Base-by-base conservation (phyloP, 2,888 invertebrate species). In the Dendrolimus pini region DNA sequence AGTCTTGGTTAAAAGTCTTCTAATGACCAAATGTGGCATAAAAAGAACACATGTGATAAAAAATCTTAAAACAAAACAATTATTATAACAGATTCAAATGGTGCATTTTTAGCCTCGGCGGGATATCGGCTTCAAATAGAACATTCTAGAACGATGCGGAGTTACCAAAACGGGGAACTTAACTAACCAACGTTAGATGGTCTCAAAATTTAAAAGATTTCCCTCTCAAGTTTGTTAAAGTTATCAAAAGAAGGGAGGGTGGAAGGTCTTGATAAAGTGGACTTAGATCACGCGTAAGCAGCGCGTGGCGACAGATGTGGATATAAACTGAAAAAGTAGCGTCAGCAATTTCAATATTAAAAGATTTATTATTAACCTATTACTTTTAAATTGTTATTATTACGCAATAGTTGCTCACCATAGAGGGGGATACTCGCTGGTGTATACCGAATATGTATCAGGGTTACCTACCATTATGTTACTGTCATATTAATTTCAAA, bases 281-380 rank as follows among this genome's bases (percentile, higher is more conserved):
- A 68, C 61, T 60, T 60, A 61, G 62, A 66, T 63, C 62, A 72
- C 65, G 70, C 77, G 79, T 77, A 79, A 80, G 78, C 83, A 77
- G 75, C 78, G 75, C 78, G 82, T 77, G 87, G 83, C 80, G 88
- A 89, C 89, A 87, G 86, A 89, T 87, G 88, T 83, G 80, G 74
- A 78, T 77, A 79, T 84, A 81, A 81, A 85, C 83, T 80, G 76
- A 84, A 85, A 86, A 85, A 82, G 83, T 83, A 86, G 66, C 59
- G 85, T 71, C 69, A 61, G 71, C 76, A 83, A 54, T 30, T 55
- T 55, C 18, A 55, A 12, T 8, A 7, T 59, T 47, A 55, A 55
- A 55, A 3, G 3, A 30, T 6, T 18, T 18, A 18, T 18, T 18
- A 18, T 18, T 30, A 30, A 30, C 30, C 30, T 30, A 30, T 30